These are phyloP conservation scores for Clunio marinus DNA, from an alignment of 2,888 invertebrate genomes.

Conservation along the genomic window DNA sequence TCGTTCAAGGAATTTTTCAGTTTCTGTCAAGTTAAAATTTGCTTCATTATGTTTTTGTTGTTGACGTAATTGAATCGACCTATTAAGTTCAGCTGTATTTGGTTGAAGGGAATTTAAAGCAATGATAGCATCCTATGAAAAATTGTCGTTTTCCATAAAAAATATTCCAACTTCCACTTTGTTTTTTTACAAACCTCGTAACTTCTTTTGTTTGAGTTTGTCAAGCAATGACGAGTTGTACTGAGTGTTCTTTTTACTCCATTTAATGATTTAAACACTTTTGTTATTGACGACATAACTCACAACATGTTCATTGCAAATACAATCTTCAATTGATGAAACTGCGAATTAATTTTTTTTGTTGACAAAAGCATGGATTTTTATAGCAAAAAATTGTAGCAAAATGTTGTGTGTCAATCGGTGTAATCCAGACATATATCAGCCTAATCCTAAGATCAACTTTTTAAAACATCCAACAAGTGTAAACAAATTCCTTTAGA, in stretches of 20 bases:
- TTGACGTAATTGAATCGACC: conserved; percentile 44
- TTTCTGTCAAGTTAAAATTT: conserved; percentile 54
- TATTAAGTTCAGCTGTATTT: conserved; percentile 61
- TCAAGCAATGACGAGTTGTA: neutral
- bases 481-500: no score
- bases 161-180: neutral
- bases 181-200: neutral
- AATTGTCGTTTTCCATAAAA: no score
- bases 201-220: neutral
- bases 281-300: conserved; percentile 6
- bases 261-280: neutral
- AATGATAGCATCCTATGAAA: conserved; percentile 62
- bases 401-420: no score
- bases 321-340: neutral
- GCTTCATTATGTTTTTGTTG: conserved; percentile 41
- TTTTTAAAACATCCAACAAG: no score
- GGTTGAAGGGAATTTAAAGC: conserved; percentile 68
- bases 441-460: no score
- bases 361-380: neutral
- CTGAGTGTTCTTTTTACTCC: neutral
- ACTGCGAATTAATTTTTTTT: neutral
- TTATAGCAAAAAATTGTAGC: neutral
- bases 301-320: neutral
- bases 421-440: no score
- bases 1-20: conserved; percentile 58